A percentile compares a stretch with the other conserved stretches of the same genome.
Conservation (phyloP, 2,113 vertebrate species). For the Caretta caretta region DNA sequence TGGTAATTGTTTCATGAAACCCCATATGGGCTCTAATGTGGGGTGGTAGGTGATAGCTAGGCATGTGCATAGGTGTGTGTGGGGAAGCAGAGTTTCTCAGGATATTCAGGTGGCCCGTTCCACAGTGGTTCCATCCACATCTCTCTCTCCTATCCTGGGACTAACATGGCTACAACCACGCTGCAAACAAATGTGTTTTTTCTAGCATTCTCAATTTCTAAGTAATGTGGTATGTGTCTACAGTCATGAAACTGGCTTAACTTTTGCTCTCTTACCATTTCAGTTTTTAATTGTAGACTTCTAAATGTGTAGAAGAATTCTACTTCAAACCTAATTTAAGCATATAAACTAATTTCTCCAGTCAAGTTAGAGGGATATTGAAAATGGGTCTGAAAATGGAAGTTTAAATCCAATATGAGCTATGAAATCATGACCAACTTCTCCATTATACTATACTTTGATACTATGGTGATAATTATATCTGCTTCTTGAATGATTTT, state of each 20-base stretch:
- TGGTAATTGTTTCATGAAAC: no score
- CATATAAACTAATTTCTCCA: background rate
- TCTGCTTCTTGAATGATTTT: background rate
- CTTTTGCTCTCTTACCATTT: constrained; percentile 53
- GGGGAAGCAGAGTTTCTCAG: no score
- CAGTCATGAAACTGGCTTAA: constrained; percentile 1
- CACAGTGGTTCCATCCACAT: no score
- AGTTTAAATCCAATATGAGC: background rate
- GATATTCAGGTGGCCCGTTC: no score
- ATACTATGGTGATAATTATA: background rate
- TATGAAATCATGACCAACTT: background rate
- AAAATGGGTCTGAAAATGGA: background rate
- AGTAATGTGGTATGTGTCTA: background rate
- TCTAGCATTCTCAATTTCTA: background rate
- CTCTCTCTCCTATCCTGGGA: no score
- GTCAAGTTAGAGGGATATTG: background rate
- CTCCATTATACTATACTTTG: background rate
- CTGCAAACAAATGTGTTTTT: background rate
- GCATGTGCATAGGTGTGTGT: no score
- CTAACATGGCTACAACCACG: no score
- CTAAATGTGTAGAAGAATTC: background rate
- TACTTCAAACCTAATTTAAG: background rate
- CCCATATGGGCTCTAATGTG: no score
- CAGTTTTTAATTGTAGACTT: background rate
- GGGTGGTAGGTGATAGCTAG: no score